Evolutionary conservation across 2,888 invertebrate genomes (phyloP).

Genomic region (Encarsia formosa): DNA sequence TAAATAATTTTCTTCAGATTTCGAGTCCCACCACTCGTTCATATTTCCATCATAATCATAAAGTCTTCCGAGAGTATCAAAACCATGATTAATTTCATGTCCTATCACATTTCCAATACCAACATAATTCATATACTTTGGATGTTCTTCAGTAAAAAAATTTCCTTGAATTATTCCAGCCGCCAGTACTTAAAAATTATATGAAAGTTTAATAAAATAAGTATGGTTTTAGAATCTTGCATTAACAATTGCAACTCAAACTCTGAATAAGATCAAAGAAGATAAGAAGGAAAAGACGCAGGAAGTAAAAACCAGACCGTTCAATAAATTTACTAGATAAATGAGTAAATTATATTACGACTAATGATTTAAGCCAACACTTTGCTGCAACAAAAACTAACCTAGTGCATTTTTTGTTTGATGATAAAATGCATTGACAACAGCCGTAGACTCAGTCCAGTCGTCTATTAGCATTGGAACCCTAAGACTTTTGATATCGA

Average conservation of each 20-base stretch:
- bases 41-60: conserved; percentile 89
- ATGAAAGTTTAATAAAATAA: too few species aligned
- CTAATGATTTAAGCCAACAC: not conserved
- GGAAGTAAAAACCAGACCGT: too few species aligned
- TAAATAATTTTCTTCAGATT: conserved; percentile 77
- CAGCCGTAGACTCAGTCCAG: not conserved
- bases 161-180: conserved; percentile 90
- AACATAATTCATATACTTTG: conserved; percentile 87
- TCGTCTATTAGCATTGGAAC: not conserved
- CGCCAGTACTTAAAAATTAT: conserved; percentile 45
- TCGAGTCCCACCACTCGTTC: conserved; percentile 87
- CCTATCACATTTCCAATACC: conserved; percentile 88
- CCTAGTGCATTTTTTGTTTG: too few species aligned
- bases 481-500: not conserved
- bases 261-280: not conserved
- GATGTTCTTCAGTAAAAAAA: conserved; percentile 84
- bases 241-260: not conserved
- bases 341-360: not conserved
- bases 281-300: not conserved
- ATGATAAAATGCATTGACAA: too few species aligned
- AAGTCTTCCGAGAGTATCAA: conserved; percentile 82
- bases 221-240: not conserved
- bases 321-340: not conserved
- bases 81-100: conserved; percentile 88
- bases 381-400: too few species aligned